Percentiles rank a stretch among this genome's conserved stretches.
Evolutionary conservation across 2,113 vertebrate genomes (phyloP).

Genomic region (Cyprinus carpio): DNA sequence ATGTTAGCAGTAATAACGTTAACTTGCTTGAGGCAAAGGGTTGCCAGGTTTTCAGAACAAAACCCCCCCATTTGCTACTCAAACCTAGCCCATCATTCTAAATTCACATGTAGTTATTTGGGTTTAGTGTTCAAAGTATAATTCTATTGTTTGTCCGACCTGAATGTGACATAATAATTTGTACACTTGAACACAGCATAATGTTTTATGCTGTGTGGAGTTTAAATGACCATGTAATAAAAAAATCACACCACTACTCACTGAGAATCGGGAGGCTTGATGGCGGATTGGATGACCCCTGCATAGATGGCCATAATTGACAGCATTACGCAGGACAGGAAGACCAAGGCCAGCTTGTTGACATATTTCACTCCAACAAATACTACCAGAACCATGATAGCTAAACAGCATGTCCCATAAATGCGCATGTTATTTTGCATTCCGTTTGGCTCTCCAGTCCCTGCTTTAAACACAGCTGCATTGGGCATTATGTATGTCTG

Average conservation of each 20-base stretch:
- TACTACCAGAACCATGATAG: conserved; percentile 88
- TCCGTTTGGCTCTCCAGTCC: conserved; percentile 45
- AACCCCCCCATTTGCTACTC: too few relatives aligned
- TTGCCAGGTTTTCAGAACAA: too few relatives aligned
- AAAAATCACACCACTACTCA: conserved; percentile 69
- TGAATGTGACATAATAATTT: not conserved
- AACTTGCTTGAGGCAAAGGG: too few relatives aligned
- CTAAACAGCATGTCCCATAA: conserved; percentile 87
- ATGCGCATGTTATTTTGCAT: conserved; percentile 86
- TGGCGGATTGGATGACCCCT: conserved; percentile 85
- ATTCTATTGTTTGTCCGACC: not conserved
- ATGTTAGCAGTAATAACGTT: too few relatives aligned
- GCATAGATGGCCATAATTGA: conserved; percentile 94
- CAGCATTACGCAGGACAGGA: conserved; percentile 91
- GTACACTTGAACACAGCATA: not conserved
- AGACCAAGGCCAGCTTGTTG: conserved; percentile 93
- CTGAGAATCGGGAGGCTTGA: conserved; percentile 81
- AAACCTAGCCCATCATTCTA: too few relatives aligned
- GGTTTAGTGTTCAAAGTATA: too few relatives aligned
- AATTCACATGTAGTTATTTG: too few relatives aligned
- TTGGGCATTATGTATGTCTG: conserved; percentile 89
- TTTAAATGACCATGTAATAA: not conserved
- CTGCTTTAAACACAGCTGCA: conserved; percentile 71
- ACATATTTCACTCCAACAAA: conserved; percentile 97
- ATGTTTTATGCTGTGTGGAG: not conserved